phyloP scores from a whole-genome alignment of 2,888 invertebrate species.

The Drosophila affinis region DNA sequence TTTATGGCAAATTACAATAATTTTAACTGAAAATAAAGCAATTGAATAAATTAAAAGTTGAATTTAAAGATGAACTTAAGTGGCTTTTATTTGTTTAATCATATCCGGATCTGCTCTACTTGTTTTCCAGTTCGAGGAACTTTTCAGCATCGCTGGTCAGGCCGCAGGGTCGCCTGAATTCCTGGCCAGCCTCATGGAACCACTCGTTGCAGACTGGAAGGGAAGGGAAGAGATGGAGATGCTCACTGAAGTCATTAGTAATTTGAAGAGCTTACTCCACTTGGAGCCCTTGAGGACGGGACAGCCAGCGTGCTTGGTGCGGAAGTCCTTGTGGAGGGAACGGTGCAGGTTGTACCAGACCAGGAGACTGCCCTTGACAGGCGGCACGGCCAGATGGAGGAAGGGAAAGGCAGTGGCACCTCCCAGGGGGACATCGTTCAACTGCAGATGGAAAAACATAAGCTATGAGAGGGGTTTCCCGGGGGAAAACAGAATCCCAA shows the following conservation, averaged over 20 bases:
- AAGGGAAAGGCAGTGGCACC: constrained; percentile 98
- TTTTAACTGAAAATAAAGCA: no score
- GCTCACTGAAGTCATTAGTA: background rate
- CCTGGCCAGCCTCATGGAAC: constrained; percentile 93
- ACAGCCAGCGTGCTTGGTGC: constrained; percentile 97
- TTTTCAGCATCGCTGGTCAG: constrained; percentile 77
- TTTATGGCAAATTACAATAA: no score
- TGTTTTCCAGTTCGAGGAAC: constrained; percentile 61
- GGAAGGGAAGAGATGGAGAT: background rate
- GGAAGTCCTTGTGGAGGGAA: constrained; percentile 94
- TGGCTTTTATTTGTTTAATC: background rate
- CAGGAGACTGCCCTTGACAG: constrained; percentile 94
- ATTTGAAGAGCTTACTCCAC: constrained; percentile 89
- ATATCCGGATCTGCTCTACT: background rate
- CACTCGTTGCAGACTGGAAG: constrained; percentile 91
- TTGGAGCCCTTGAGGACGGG: constrained; percentile 98
- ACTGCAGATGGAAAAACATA: constrained; percentile 85
- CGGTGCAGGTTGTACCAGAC: constrained; percentile 97
- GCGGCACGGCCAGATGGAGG: constrained; percentile 92
- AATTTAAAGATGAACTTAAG: background rate
- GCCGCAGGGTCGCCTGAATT: constrained; percentile 87
- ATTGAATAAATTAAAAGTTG: no score
- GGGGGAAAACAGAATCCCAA: constrained; percentile 65
- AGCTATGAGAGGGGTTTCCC: background rate
- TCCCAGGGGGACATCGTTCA: constrained; percentile 97